These are phyloP conservation scores for Lucilia sericata DNA, from an alignment of 1,140 invertebrate species.

Conservation along the genomic window DNA sequence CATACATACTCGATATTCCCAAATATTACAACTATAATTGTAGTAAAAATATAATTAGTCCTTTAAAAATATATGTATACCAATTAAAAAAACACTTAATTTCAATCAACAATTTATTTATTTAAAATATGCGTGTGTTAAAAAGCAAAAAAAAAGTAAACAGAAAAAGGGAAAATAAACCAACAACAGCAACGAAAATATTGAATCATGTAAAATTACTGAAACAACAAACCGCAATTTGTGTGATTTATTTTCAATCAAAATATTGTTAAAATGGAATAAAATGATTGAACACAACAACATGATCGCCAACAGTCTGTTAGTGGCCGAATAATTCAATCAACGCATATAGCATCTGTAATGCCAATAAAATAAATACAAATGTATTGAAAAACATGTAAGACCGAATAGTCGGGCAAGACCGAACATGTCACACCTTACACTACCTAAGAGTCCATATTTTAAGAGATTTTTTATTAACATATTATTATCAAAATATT, in stretches of 20 bases:
- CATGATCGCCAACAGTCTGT: not conserved
- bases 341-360: not conserved
- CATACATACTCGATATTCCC: too few species aligned
- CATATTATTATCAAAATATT: too few species aligned
- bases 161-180: too few species aligned
- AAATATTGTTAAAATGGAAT: constrained; percentile 45
- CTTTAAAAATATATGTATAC: not conserved
- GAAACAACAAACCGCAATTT: constrained; percentile 47
- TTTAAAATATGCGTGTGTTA: not conserved
- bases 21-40: too few species aligned
- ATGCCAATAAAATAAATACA: not conserved
- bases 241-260: constrained; percentile 45
- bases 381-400: too few species aligned
- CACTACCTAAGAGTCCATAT: too few species aligned
- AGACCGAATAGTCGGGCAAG: too few species aligned
- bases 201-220: constrained; percentile 38
- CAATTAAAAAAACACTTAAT: not conserved
- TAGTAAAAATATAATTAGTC: too few species aligned
- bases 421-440: too few species aligned
- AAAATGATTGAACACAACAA: constrained; percentile 38
- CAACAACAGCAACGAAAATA: constrained; percentile 21
- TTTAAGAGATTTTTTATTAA: too few species aligned
- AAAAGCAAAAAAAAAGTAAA: too few species aligned
- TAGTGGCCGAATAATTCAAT: not conserved
- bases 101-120: constrained; percentile 46